phyloP scores from a whole-genome alignment of 2,888 invertebrate genomes.

The Leucania comma region DNA sequence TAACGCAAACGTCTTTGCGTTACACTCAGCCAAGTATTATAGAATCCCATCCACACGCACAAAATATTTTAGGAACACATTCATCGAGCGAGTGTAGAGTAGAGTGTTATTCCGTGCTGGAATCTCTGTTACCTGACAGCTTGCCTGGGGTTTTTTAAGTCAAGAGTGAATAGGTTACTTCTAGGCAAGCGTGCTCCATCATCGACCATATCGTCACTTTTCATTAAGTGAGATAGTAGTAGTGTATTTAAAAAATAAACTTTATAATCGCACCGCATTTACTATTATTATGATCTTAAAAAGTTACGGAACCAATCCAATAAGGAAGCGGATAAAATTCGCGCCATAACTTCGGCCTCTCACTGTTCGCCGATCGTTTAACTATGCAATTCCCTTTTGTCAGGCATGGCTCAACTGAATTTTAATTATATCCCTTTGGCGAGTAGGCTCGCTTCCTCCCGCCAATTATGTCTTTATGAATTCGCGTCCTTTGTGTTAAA shows the following conservation, averaged over 20 bases:
- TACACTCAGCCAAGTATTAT: too few relatives aligned
- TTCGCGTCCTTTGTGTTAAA: conserved; percentile 51
- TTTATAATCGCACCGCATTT: neutral
- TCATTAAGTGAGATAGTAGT: too few relatives aligned
- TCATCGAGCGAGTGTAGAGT: too few relatives aligned
- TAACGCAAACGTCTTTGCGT: neutral
- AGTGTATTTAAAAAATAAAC: too few relatives aligned
- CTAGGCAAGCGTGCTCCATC: too few relatives aligned
- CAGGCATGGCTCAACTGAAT: conserved; percentile 53
- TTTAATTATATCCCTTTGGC: conserved; percentile 61
- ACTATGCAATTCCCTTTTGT: conserved; percentile 55
- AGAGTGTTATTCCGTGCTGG: too few relatives aligned
- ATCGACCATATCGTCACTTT: too few relatives aligned
- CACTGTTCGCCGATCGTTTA: conserved; percentile 34
- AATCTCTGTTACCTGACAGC: too few relatives aligned
- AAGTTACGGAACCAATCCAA: neutral
- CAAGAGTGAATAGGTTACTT: too few relatives aligned
- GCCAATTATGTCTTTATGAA: conserved; percentile 54
- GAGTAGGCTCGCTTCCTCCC: conserved; percentile 29
- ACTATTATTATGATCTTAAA: neutral
- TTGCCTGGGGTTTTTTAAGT: too few relatives aligned
- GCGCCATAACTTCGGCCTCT: conserved; percentile 1
- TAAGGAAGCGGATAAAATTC: conserved; percentile 8
- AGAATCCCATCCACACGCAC: too few relatives aligned
- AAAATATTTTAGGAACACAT: too few relatives aligned